A percentile compares a stretch with the other conserved stretches of the same genome.
Evolutionary conservation across 2,113 vertebrate genomes (phyloP).

Genomic region (Channa argus): DNA sequence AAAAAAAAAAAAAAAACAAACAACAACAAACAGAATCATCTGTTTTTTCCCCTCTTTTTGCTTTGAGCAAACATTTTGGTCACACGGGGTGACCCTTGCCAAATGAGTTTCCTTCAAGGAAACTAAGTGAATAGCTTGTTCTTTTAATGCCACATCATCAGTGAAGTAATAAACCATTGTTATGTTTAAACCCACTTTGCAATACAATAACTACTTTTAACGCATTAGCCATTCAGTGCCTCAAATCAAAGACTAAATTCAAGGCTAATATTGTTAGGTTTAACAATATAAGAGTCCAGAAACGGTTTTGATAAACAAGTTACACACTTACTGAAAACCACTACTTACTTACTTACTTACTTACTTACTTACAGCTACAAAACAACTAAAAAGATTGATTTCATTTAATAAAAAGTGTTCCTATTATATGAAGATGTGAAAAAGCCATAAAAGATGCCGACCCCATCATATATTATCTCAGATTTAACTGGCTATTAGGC

Average conservation of each 20-base stretch:
- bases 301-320: too few relatives aligned
- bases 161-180: slow-evolving; percentile 7
- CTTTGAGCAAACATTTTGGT: slow-evolving; percentile 42
- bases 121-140: slow-evolving; percentile 29
- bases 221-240: neutral
- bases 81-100: slow-evolving; percentile 35
- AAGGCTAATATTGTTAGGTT: neutral
- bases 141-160: slow-evolving; percentile 13
- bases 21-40: slow-evolving; percentile 33
- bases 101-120: slow-evolving; percentile 49
- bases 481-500: slow-evolving; percentile 47
- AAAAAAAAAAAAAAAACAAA: slow-evolving; percentile 10
- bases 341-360: neutral
- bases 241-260: neutral
- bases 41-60: slow-evolving; percentile 34
- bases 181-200: slow-evolving; percentile 2
- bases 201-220: slow-evolving; percentile 29
- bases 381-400: neutral
- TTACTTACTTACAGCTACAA: neutral
- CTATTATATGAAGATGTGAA: too few relatives aligned
- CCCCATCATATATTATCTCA: slow-evolving; percentile 30
- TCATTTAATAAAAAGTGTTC: too few relatives aligned
- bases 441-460: too few relatives aligned
- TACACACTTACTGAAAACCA: slow-evolving; percentile 5
- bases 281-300: too few relatives aligned